Percentiles rank a stretch among this genome's conserved stretches.
Evolutionary conservation across 2,797 vertebrate genomes (phyloP).

Genomic region (Poecilia velifera): DNA sequence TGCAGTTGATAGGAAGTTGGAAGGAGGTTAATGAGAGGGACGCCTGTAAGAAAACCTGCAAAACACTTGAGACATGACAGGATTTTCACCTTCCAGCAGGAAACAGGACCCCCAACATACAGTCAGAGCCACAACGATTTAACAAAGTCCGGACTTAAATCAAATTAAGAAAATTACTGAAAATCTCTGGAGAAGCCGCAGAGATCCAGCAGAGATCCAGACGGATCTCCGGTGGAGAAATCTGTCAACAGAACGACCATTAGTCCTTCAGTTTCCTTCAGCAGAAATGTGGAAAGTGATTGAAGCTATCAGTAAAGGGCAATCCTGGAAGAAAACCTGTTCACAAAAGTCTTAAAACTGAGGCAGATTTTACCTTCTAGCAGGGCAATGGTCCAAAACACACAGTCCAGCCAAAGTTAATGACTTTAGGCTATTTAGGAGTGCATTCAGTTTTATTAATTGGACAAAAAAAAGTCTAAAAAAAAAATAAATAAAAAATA

Average conservation of each 20-base stretch:
- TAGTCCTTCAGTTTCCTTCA: background rate
- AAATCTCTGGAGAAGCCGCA: background rate
- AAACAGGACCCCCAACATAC: background rate
- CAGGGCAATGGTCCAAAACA: background rate
- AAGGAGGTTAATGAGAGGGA: background rate
- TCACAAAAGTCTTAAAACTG: background rate
- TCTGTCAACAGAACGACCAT: background rate
- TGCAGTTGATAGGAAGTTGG: background rate
- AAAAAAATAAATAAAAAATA: background rate
- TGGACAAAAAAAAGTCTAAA: background rate
- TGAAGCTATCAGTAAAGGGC: background rate
- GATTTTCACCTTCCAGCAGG: background rate
- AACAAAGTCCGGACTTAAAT: background rate
- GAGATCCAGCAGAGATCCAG: background rate
- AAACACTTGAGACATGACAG: background rate
- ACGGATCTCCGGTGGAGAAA: background rate
- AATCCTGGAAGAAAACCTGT: background rate
- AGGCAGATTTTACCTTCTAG: background rate
- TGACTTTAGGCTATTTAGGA: background rate
- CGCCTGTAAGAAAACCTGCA: background rate
- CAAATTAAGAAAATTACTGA: background rate
- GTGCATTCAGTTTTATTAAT: background rate
- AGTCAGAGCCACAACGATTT: background rate
- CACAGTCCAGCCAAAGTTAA: background rate
- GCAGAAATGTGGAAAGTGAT: background rate